A percentile compares a stretch with the other conserved stretches of the same genome.
Evolutionary conservation across 2,797 vertebrate genomes (phyloP).

Genomic region (Pteropus rufus): DNA sequence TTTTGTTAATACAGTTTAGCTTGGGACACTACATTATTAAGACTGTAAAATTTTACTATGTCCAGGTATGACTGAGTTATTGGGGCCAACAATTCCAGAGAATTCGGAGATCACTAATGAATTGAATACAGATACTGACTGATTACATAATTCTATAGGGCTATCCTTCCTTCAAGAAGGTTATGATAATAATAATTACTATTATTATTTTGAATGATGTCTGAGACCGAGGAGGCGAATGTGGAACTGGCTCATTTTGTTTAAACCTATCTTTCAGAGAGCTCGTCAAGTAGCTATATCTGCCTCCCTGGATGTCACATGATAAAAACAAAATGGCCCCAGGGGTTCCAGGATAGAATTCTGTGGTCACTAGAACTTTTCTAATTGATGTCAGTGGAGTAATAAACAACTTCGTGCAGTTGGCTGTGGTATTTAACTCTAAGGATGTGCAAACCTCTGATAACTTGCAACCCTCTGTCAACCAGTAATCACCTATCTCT

Average conservation of each 20-base stretch:
- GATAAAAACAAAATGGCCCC: background rate
- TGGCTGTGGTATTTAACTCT: background rate
- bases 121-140: background rate
- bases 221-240: background rate
- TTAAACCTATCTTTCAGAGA: background rate
- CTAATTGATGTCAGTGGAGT: background rate
- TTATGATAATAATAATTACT: no score
- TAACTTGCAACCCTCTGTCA: background rate
- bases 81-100: background rate
- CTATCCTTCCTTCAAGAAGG: background rate
- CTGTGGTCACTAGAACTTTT: background rate
- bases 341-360: background rate
- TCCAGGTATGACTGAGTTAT: background rate
- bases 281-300: background rate
- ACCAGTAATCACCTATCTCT: background rate
- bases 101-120: background rate
- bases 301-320: background rate
- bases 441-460: background rate
- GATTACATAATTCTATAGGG: background rate
- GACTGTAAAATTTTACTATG: background rate
- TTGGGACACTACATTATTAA: background rate
- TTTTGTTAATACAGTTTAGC: background rate
- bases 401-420: background rate
- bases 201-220: background rate
- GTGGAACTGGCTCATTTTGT: background rate